Base-by-base conservation (phyloP, 2,888 invertebrate species). In the Bugula neritina region DNA sequence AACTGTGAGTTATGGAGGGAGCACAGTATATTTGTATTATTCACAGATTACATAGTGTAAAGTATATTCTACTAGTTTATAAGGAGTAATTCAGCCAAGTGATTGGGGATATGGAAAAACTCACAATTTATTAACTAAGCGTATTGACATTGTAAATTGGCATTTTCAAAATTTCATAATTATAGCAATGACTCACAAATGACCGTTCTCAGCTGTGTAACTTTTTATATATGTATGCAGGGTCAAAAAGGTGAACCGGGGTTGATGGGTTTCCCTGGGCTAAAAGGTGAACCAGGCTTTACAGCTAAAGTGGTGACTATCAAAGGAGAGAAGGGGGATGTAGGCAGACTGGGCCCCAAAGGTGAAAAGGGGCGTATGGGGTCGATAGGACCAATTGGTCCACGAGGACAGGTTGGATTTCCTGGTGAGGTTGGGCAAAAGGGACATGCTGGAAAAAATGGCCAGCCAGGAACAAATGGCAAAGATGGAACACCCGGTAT, bases 371-470 rank as follows among this genome's bases (percentile, higher is more conserved):
- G 63, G 5, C 63, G 31, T 29, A 31, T 63, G 34, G 63, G 63
- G 2, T 63, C 63, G 10, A 63, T 63, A 63, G 63, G 63, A 3
- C 63, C 63, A 31, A 63, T 25, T 31, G 63, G 63, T 31, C 31
- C 63, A 3, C 27, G 63, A 25, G 63, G 63, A n/a, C 17, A 31
- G 5, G 63, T 63, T 2, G 63, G 63, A 31, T 63, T 63, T 34
- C 63, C 63, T 63, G 63, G 63, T 63, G 63, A 63, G n/a, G 63
- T 31, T 63, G 63, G 63, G 2, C 63, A 27, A 31, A 63, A 63
- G 31, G 63, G 63, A 29, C 21, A n/a, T 13, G 2, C 29, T 31
- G 63, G 63, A 29, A 5, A 10, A 13, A 3, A 25, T 63, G 63
- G 63, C 10, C 17, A 17, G 34, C 63, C 63, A 17, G 55, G 55